phyloP scores from a whole-genome alignment of 2,888 invertebrate species.

The Beris morrisii region DNA sequence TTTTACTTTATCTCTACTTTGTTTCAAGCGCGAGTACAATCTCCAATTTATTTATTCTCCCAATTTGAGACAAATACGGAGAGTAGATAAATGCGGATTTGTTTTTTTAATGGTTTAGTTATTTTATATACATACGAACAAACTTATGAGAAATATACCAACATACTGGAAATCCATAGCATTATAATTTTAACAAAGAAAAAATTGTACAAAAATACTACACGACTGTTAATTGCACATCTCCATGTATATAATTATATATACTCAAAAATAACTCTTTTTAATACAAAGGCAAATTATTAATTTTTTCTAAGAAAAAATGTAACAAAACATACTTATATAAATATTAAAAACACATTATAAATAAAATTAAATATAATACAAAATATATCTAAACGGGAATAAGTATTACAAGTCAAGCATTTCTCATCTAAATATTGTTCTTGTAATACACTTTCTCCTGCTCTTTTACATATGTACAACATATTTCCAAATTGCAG shows the following conservation, averaged over 20 bases:
- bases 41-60: slow-evolving; percentile 12
- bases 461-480: too few species aligned
- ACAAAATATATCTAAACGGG: slow-evolving; percentile 1
- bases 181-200: too few species aligned
- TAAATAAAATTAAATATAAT: slow-evolving; percentile 26
- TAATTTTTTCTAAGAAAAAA: slow-evolving; percentile 29
- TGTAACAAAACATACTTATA: slow-evolving; percentile 10
- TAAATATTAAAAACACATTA: slow-evolving; percentile 11
- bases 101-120: slow-evolving; percentile 7
- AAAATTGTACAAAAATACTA: too few species aligned
- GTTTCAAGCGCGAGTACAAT: background rate
- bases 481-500: too few species aligned
- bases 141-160: too few species aligned
- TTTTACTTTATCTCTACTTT: slow-evolving; percentile 19
- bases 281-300: slow-evolving; percentile 26
- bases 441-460: too few species aligned
- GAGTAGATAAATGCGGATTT: slow-evolving; percentile 8
- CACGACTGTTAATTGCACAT: slow-evolving; percentile 9
- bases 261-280: slow-evolving; percentile 24
- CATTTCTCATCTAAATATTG: too few species aligned
- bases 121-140: background rate
- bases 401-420: too few species aligned
- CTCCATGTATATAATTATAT: slow-evolving; percentile 32
- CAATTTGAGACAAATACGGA: background rate
- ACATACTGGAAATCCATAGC: too few species aligned